A percentile compares a stretch with the other conserved stretches of the same genome.
Conservation (phyloP, 1,140 invertebrate species). For the Heliconius congener region DNA sequence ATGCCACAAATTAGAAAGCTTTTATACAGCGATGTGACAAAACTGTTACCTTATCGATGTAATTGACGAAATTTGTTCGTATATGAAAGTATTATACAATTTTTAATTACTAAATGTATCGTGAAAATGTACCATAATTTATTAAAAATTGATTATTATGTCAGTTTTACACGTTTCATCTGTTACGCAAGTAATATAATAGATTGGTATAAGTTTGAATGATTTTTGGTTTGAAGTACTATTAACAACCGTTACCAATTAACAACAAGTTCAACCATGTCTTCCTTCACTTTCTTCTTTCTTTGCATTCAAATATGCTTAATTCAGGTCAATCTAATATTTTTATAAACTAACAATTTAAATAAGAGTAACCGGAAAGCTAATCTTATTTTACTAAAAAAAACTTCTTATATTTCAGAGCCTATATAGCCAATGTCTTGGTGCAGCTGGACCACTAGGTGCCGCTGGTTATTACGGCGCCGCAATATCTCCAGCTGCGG, state of each 20-base stretch:
- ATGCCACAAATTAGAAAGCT: background rate
- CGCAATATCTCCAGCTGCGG: background rate
- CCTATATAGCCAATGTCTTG: constrained; percentile 17
- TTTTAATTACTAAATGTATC: background rate
- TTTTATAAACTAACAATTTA: background rate
- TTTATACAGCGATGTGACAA: background rate
- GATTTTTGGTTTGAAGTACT: background rate
- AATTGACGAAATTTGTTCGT: background rate
- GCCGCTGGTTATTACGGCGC: constrained; percentile 18
- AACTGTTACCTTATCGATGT: background rate
- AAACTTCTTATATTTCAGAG: constrained; percentile 17
- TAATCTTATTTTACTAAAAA: too few relatives aligned
- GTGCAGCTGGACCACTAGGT: constrained; percentile 22
- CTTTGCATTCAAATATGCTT: background rate
- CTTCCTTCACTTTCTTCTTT: background rate
- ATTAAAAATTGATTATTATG: background rate
- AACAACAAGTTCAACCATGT: background rate
- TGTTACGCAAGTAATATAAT: background rate
- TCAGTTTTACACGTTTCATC: background rate
- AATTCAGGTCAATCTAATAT: background rate
- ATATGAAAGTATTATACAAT: background rate
- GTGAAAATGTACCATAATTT: background rate
- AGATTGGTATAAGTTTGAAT: background rate
- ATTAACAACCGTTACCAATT: background rate
- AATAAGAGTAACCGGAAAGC: background rate